Base-by-base conservation (phyloP, 1,140 invertebrate species). In the Carposina sasakii region DNA sequence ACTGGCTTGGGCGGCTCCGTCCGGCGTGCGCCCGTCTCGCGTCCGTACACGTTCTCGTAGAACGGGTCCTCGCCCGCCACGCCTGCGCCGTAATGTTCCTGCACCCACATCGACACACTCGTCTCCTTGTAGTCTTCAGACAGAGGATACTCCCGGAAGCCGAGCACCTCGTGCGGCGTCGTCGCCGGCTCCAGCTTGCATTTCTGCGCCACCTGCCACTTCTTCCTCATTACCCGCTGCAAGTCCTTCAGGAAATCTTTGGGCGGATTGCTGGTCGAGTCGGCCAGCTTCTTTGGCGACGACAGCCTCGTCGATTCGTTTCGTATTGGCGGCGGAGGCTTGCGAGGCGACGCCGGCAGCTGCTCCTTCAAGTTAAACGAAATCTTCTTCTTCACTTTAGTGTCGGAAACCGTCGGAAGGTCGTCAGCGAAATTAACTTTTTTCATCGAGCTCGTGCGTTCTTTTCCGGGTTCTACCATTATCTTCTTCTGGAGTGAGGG, bases 201-300 rank as follows among this genome's bases (percentile, higher is more conserved):
- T 64, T 96, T 96, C 57, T 97, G 94, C 0, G 94, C 94, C 1
- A 96, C 94, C 70, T 96, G 94, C 95, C 95, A 96, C 66, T 97
- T 97, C 59, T 96, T 96, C 39, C 93, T 89, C 93, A 97, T 96
- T 0, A 97, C 95, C 36, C 94, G 86, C 60, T 97, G 94, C 5
- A 97, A 84, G 77, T 97, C 95, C 67, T 92, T 92, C 6, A 97
- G 82, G 62, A 97, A 97, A 34, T 94, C 92, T 3, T 89, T 89
- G 0, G 94, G 93, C 1, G 94, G 94, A 61, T 94, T 92, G 47
- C 89, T 90, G 22, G 88, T 87, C 0, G 91, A 91, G 19, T 91
- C 90, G 0, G 89, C 87, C 13, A 93, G 82, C 52, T 93, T 93
- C 57, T 92, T 93, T 0, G 93, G 93, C n/a, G 90, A 92, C 0